Evolutionary conservation across 2,888 invertebrate species (phyloP), one percentile per base, ranked within the genome.

Genomic region (Slavum lentiscoides): DNA sequence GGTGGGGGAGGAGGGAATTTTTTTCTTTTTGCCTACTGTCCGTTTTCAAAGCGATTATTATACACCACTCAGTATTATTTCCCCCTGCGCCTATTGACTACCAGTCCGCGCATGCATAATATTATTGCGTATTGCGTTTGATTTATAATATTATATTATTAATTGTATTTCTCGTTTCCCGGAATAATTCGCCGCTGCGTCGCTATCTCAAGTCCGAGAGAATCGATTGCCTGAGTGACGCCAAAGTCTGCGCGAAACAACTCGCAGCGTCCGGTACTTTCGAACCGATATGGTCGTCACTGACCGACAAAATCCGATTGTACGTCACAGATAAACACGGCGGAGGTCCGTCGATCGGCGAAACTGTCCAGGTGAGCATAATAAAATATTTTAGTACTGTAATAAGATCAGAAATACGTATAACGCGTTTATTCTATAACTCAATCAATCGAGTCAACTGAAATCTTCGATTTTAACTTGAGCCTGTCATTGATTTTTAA

Each of bases 331-430:
- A 77, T 9, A 72, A 55, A 17, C 5, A 72, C 19, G 58, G 64
- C 17, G 2, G 9, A 2, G 43, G 72, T 11, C 72, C 64, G n/a
- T 8, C 53, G 58, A 80, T 80, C 1, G 70, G 80, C 19, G 80
- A 80, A 72, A 70, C 80, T 4, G 23, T 66, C 17, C 80, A 80
- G n/a, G 80, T 66, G 69, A 67, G 21, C n/a, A 43, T 30, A 30
- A 30, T 30, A 30, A 30, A 30, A 30, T 30, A 30, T 30, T 30
- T 2, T 4, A 30, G 4, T 30, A 2, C 30, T 30, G 30, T 30
- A 30, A 30, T 30, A 30, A 30, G 30, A 30, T 30, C 30, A 30
- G 4, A 30, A 30, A 30, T 30, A n/a, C n/a, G n/a, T n/a, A 43
- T 9, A 43, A 43, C 9, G 9, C 9, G 6, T 43, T 43, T 43